Evolutionary conservation across 2,888 invertebrate genomes (phyloP), one percentile per base, ranked within the genome.

Genomic region (Schrankia costaestrigalis): DNA sequence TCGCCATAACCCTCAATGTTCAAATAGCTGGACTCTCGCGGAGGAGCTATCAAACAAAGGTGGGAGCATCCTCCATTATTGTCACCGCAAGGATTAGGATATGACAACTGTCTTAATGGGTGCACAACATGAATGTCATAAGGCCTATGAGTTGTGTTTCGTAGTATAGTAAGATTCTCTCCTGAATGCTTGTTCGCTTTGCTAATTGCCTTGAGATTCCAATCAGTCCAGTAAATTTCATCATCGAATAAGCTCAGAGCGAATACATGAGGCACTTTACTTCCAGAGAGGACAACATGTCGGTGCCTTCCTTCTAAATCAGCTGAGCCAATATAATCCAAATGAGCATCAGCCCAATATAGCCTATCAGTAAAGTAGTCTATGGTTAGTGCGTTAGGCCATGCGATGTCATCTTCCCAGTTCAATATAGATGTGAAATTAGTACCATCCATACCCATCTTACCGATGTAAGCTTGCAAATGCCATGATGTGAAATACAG

Each of bases 291-390:
- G 0, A 94, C 96, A 32, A 94, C 91, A 65, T 95, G 95, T 2
- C 96, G 90, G 68, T 97, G 93, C 46, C 91, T 91, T 1, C 99
- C 99, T 79, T 98, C 97, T 46, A 99, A 89, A 78, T 98, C 97
- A 1, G 96, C 92, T 53, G 95, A 96, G 19, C 98, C 99, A 30
- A 99, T 97, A 69, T 98, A 98, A 74, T 99, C 98, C 52, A 99
- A 90, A 82, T 98, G 98, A 53, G 99, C 99, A 75, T 99, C 99
- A 0, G 98, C 99, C 95, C 96, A 99, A 84, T 96, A 99, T 25
- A 99, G 91, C 59, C 95, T 91, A 58, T 98, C 96, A 0, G 98
- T 96, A 71, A 98, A 96, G 75, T 97, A 98, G 69, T 99, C 99
- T 38, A 99, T 93, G 0, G 99, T 96, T 9, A 99, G 77, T 1